Percentiles rank a stretch among this genome's conserved stretches.
phyloP scores from a whole-genome alignment of 1,140 invertebrate genomes.

The Drosophila tani region DNA sequence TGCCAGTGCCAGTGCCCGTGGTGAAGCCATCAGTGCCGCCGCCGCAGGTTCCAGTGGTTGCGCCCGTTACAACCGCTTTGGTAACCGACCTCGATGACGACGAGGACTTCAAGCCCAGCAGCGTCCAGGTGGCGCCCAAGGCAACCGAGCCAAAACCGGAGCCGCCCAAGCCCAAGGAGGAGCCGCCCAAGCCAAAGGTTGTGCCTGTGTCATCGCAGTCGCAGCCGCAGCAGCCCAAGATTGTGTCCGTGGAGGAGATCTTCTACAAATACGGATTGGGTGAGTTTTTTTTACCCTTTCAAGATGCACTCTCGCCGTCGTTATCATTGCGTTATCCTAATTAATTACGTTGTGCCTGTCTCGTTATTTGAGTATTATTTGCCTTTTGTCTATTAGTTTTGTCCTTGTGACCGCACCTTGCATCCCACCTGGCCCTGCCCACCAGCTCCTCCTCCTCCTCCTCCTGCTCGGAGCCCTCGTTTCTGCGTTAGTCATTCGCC shows the following conservation, averaged over 20 bases:
- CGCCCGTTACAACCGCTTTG: conserved; percentile 38
- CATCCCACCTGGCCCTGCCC: conserved; percentile 34
- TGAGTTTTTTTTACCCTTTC: conserved; percentile 50
- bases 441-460: not conserved
- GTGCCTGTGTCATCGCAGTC: conserved; percentile 21
- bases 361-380: conserved; percentile 28
- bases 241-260: conserved; percentile 83
- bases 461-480: conserved; percentile 3
- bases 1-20: conserved; percentile 13
- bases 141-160: conserved; percentile 36
- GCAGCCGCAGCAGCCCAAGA: conserved; percentile 65
- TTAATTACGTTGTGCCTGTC: conserved; percentile 51
- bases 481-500: conserved; percentile 40
- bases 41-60: conserved; percentile 32
- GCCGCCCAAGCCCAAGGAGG: conserved; percentile 47
- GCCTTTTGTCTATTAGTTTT: conserved; percentile 24
- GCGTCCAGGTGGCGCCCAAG: conserved; percentile 25
- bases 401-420: conserved; percentile 47
- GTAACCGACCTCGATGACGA: conserved; percentile 79
- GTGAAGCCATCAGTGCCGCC: conserved; percentile 8
- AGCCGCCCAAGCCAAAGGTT: conserved; percentile 47
- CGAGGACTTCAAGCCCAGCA: conserved; percentile 48
- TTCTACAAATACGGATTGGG: conserved; percentile 83
- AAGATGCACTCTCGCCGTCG: not conserved
- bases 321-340: conserved; percentile 47